Evolutionary conservation across 1,140 invertebrate genomes (phyloP).

Genomic region (Drosophila nikananu): DNA sequence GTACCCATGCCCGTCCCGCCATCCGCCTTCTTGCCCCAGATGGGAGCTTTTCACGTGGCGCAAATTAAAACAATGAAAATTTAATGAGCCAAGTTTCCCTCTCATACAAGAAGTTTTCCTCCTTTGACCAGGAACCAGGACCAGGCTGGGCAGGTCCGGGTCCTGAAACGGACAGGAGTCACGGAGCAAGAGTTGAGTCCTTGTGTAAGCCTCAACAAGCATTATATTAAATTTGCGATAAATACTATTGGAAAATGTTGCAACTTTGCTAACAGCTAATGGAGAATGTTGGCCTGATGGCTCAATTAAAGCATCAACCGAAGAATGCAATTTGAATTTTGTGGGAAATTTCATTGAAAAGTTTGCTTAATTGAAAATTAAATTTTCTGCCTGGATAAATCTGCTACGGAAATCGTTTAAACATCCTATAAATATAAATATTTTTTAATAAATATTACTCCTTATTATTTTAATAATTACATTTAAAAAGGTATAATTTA

Average conservation of each 20-base stretch:
- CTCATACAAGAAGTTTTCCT: conserved; percentile 35
- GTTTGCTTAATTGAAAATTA: neutral
- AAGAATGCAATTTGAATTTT: neutral
- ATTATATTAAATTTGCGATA: conserved; percentile 38
- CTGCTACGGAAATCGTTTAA: neutral
- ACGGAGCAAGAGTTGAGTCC: conserved; percentile 40
- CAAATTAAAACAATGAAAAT: conserved; percentile 82
- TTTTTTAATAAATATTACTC: neutral
- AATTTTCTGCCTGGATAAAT: no score
- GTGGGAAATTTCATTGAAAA: neutral
- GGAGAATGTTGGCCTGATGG: neutral
- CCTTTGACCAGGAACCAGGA: conserved; percentile 22
- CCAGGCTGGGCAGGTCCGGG: conserved; percentile 11
- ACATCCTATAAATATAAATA: no score
- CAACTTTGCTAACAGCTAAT: neutral
- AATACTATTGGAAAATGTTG: conserved; percentile 18
- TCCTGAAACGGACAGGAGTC: conserved; percentile 1
- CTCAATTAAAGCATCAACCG: neutral
- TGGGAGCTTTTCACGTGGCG: conserved; percentile 42
- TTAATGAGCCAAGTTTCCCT: conserved; percentile 74
- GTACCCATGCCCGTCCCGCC: neutral
- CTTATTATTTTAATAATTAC: neutral
- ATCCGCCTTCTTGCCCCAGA: neutral
- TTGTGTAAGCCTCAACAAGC: conserved; percentile 26
- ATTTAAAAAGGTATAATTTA: neutral